Evolutionary conservation across 2,113 vertebrate species (phyloP), one percentile per base, ranked within the genome.

Genomic region (Callionymus lyra): DNA sequence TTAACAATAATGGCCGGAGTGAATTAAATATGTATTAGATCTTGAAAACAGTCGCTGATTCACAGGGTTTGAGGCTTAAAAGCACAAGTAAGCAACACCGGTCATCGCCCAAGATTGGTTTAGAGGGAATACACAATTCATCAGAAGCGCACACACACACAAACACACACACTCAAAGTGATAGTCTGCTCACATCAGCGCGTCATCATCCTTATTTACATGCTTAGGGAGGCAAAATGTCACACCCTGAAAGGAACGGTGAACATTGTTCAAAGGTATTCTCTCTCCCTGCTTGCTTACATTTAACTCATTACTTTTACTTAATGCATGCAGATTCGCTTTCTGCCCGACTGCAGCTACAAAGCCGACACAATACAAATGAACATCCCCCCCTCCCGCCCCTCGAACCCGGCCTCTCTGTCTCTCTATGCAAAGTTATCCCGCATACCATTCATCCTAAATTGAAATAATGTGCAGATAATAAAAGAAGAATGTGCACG

Each of bases 171-270:
- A 47, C 34, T 42, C 1, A 40, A 16, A 55, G n/a, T n/a, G 36
- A 52, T 10, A 51, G 11, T 2, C 18, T 47, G 34, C 18, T 44
- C 47, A 48, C 41, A 19, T 41, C 21, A 27, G 31, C n/a, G 15
- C 38, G 43, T 41, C 19, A 56, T 37, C 13, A 18, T 36, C 39
- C 27, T 64, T 52, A 47, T 58, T 62, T 57, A 55, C 63, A 54
- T 62, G 56, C 67, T 70, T 61, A 68, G 52, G 31, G 59, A 68
- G 56, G 63, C 56, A 76, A 52, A 63, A 58, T 60, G 61, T 63
- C 47, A 68, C 49, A 41, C 58, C 41, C 16, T 33, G 57, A 47
- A 45, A 42, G 44, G 38, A 35, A 45, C 12, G 2, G 13, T 44
- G 35, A 47, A 31, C 57, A 40, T 10, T 17, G 32, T 56, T 45